Percentiles rank a stretch among this genome's conserved stretches.
Conservation (phyloP, 2,888 invertebrate species). For the Aleiodes alternator region DNA sequence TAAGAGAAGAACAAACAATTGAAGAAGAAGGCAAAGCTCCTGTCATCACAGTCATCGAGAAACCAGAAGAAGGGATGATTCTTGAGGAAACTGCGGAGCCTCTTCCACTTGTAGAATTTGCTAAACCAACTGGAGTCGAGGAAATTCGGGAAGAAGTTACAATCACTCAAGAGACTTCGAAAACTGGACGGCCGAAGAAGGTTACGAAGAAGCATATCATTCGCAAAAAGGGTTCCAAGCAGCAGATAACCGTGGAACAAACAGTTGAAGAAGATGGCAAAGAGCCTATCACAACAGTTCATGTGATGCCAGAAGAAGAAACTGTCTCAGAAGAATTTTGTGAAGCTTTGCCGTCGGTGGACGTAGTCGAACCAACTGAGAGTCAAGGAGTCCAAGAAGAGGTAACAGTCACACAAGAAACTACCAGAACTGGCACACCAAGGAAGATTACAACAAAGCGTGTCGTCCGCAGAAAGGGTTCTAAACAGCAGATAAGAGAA, state of each 20-base stretch:
- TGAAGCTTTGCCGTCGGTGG: constrained; percentile 70
- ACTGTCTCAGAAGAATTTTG: constrained; percentile 71
- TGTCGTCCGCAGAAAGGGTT: constrained; percentile 69
- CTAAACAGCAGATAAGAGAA: constrained; percentile 58
- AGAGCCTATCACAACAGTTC: constrained; percentile 71
- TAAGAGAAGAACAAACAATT: constrained; percentile 73
- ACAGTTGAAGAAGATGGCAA: constrained; percentile 75
- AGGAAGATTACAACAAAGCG: constrained; percentile 59
- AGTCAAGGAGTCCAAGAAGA: constrained; percentile 64
- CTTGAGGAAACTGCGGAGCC: not conserved
- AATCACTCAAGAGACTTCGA: not conserved
- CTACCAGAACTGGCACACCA: constrained; percentile 65
- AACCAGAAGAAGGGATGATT: constrained; percentile 59
- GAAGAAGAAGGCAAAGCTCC: constrained; percentile 72
- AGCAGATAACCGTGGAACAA: constrained; percentile 76
- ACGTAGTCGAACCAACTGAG: constrained; percentile 65
- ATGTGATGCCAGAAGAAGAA: constrained; percentile 51
- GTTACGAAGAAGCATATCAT: constrained; percentile 67
- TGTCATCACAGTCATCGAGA: constrained; percentile 71
- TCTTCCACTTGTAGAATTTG: constrained; percentile 59
- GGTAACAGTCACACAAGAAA: constrained; percentile 61
- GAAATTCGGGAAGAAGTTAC: constrained; percentile 61
- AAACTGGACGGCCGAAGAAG: constrained; percentile 69
- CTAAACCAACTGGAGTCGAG: constrained; percentile 57
- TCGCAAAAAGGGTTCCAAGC: constrained; percentile 69